Evolutionary conservation across 2,113 vertebrate genomes (phyloP).

Genomic region (Paraplagusia blochii): DNA sequence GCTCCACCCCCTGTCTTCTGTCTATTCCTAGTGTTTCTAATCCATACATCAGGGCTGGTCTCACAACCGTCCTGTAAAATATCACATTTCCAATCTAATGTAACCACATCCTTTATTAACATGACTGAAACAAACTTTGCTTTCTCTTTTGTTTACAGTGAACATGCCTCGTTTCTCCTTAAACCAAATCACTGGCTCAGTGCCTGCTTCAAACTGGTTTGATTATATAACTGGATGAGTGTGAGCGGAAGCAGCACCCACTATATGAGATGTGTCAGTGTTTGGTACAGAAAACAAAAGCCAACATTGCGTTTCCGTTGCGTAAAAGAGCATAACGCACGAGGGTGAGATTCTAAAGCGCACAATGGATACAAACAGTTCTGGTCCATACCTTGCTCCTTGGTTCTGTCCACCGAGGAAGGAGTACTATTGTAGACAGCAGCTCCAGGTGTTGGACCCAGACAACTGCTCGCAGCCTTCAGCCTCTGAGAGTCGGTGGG

Average conservation of each 20-base stretch:
- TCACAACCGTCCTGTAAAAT: no score
- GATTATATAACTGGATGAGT: conserved; percentile 50
- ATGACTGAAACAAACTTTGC: background rate
- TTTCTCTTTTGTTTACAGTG: conserved; percentile 12
- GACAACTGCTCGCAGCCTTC: conserved; percentile 74
- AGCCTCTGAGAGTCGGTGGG: conserved; percentile 83
- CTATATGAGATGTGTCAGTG: conserved; percentile 27
- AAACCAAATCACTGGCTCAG: conserved; percentile 36
- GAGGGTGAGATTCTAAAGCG: no score
- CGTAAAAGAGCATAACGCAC: background rate
- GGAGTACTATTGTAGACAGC: conserved; percentile 82
- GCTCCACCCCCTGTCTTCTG: no score
- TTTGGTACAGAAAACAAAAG: background rate
- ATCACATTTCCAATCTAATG: no score
- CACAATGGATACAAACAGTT: background rate
- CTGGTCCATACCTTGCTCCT: conserved; percentile 82
- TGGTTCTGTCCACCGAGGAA: conserved; percentile 80
- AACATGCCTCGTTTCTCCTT: conserved; percentile 14
- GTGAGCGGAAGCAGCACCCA: conserved; percentile 28
- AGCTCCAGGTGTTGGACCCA: conserved; percentile 86
- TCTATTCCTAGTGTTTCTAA: no score
- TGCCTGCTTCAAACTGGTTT: conserved; percentile 16
- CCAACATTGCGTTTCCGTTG: background rate
- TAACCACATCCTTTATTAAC: no score
- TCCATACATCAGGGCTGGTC: no score